Conservation (phyloP, 2,113 vertebrate species). For the Tympanuchus pallidicinctus region DNA sequence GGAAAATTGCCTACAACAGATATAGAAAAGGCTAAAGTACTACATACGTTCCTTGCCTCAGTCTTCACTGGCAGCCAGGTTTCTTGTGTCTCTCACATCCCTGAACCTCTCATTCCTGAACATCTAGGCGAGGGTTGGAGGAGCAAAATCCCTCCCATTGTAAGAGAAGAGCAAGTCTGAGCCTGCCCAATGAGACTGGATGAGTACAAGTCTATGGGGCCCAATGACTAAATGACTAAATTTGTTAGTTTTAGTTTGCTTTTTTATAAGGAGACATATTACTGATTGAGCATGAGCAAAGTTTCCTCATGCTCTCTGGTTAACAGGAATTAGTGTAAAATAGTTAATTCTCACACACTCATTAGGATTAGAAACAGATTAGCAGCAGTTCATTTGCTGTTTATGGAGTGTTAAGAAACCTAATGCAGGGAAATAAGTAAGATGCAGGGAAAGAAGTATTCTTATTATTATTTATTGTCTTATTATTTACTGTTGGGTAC, state of each 20-base stretch:
- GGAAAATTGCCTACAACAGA: too few relatives aligned
- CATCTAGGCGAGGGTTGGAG: too few relatives aligned
- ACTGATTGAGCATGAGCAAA: neutral
- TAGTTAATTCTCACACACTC: neutral
- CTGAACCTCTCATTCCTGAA: too few relatives aligned
- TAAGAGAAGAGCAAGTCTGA: too few relatives aligned
- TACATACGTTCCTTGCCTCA: too few relatives aligned
- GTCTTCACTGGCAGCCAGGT: too few relatives aligned
- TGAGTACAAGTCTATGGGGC: too few relatives aligned
- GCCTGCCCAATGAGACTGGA: too few relatives aligned
- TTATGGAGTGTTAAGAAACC: neutral
- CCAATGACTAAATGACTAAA: too few relatives aligned
- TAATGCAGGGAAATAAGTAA: fast-evolving
- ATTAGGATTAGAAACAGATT: neutral
- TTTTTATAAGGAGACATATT: neutral
- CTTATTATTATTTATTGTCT: neutral
- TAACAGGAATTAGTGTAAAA: neutral
- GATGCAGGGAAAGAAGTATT: neutral
- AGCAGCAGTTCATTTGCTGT: neutral
- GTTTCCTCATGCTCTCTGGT: neutral
- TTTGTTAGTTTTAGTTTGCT: neutral
- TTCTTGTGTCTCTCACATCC: too few relatives aligned
- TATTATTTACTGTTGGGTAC: neutral
- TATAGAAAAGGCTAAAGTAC: too few relatives aligned
- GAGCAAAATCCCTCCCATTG: too few relatives aligned